A percentile compares a stretch with the other conserved stretches of the same genome.
phyloP scores from a whole-genome alignment of 2,888 invertebrate species.

The Tillus elongatus region DNA sequence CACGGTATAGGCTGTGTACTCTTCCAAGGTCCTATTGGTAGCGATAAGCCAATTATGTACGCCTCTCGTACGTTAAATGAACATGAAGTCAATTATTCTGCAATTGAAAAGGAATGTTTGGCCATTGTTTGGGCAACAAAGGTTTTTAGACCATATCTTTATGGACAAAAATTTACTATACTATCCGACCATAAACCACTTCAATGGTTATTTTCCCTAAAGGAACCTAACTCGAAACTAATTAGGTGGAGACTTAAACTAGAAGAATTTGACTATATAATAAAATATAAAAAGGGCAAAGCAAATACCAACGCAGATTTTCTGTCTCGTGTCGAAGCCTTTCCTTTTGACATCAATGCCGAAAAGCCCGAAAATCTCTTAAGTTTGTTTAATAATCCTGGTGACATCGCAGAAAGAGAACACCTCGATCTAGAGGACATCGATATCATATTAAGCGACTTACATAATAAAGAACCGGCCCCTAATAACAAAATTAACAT shows the following conservation, averaged over 20 bases:
- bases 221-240: not conserved
- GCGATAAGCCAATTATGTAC: not conserved
- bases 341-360: too few relatives aligned
- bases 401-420: too few relatives aligned
- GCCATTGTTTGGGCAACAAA: not conserved
- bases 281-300: not conserved
- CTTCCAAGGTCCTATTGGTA: not conserved
- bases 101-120: not conserved
- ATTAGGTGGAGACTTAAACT: not conserved
- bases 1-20: not conserved
- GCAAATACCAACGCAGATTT: not conserved
- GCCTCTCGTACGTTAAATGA: not conserved
- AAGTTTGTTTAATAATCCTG: too few relatives aligned
- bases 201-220: not conserved
- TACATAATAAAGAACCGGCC: too few relatives aligned
- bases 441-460: too few relatives aligned
- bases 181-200: not conserved
- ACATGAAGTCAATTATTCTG: not conserved
- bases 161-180: not conserved
- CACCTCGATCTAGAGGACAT: too few relatives aligned
- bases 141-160: not conserved
- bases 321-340: not conserved
- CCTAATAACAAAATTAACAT: too few relatives aligned
- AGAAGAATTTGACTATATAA: slow-evolving; percentile 1
- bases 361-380: too few relatives aligned